Percentiles rank a stretch among this genome's conserved stretches.
These are phyloP conservation scores for Harpegnathos saltator DNA, from an alignment of 1,140 invertebrate genomes.

Conservation along the genomic window DNA sequence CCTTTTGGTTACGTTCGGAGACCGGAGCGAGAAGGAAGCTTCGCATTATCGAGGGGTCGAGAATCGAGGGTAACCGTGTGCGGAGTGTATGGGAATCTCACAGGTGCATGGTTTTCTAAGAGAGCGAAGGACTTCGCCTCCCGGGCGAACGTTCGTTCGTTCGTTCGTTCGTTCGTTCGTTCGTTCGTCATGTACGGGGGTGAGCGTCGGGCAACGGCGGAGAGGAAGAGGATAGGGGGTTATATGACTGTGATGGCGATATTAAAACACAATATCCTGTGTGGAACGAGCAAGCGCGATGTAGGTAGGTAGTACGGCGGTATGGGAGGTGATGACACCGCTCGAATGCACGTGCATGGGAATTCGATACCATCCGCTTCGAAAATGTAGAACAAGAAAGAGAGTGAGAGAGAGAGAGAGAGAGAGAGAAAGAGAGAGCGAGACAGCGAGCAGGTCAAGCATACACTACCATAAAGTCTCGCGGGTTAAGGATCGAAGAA, in stretches of 20 bases:
- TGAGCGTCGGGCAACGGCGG: conserved; percentile 27
- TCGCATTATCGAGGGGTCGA: conserved; percentile 77
- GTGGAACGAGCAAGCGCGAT: conserved; percentile 72
- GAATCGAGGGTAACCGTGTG: conserved; percentile 74
- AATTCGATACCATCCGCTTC: conserved; percentile 79
- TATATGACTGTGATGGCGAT: conserved; percentile 77
- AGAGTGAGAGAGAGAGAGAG: conserved; percentile 7
- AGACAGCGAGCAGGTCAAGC: conserved; percentile 81
- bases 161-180: conserved; percentile 62
- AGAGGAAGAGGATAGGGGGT: conserved; percentile 21
- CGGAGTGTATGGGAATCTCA: conserved; percentile 84
- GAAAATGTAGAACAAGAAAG: not conserved
- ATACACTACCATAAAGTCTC: conserved; percentile 75
- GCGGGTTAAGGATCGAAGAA: conserved; percentile 75
- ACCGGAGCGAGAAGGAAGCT: conserved; percentile 52
- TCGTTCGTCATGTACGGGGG: conserved; percentile 58
- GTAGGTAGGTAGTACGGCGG: conserved; percentile 65
- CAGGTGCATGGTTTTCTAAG: conserved; percentile 83
- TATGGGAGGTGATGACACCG: conserved; percentile 83
- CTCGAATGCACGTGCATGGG: conserved; percentile 84
- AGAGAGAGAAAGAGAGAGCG: too few species aligned
- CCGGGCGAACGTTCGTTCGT: conserved; percentile 62
- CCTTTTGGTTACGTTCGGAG: conserved; percentile 51
- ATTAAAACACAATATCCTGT: conserved; percentile 84
- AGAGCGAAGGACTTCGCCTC: conserved; percentile 63